A percentile compares a stretch with the other conserved stretches of the same genome.
Conservation (phyloP, 2,797 vertebrate species). For the Lycodopsis pacificus region DNA sequence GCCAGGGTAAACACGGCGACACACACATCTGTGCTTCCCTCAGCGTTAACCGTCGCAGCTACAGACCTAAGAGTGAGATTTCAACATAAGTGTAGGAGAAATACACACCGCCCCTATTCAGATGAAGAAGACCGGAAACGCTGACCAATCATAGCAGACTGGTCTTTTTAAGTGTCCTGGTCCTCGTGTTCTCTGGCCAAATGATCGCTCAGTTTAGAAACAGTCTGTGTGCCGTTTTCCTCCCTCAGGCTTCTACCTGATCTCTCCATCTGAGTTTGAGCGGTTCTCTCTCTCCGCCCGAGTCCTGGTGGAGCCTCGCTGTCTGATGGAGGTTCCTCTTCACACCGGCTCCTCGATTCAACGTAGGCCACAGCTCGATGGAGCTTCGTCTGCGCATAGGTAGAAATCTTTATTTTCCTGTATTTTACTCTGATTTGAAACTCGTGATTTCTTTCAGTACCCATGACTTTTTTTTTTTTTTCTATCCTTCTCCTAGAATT, state of each 20-base stretch:
- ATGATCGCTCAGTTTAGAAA: neutral
- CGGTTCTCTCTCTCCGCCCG: conserved; percentile 96
- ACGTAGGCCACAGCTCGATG: conserved; percentile 69
- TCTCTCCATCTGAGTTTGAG: conserved; percentile 97
- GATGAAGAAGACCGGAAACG: too few species aligned
- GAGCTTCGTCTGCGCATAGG: conserved; percentile 79
- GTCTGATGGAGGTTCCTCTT: conserved; percentile 85
- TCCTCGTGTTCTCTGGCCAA: too few species aligned
- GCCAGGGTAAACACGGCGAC: conserved; percentile 74
- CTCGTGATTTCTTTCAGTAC: neutral
- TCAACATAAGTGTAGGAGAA: too few species aligned
- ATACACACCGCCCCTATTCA: too few species aligned
- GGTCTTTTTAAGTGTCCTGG: too few species aligned
- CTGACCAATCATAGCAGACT: too few species aligned
- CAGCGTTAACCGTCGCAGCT: too few species aligned
- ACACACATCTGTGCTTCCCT: neutral
- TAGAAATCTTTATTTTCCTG: conserved; percentile 41
- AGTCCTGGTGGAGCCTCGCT: conserved; percentile 91
- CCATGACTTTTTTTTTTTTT: neutral
- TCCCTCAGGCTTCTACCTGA: conserved; percentile 94
- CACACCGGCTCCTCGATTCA: conserved; percentile 67
- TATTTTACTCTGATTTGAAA: neutral
- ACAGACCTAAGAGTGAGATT: too few species aligned
- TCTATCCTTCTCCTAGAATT: conserved; percentile 64
- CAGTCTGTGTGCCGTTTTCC: neutral